Conservation (phyloP, 1,140 invertebrate species). For the Notospermus geniculatus region DNA sequence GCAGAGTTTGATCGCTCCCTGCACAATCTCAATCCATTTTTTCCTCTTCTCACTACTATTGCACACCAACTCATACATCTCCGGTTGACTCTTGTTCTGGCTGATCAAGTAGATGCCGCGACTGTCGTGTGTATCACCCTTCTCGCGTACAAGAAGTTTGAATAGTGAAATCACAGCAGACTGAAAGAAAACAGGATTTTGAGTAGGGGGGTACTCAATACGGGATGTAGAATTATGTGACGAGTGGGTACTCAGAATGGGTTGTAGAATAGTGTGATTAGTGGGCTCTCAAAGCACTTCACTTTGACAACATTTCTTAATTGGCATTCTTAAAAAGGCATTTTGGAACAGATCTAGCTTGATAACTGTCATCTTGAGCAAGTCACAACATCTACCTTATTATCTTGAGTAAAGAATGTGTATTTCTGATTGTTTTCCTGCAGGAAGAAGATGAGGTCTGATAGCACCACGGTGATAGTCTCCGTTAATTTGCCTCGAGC, state of each 20-base stretch:
- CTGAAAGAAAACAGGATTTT: conserved; percentile 58
- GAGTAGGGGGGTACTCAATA: background rate
- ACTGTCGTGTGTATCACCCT: conserved; percentile 79
- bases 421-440: conserved; percentile 79
- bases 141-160: conserved; percentile 86
- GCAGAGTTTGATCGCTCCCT: conserved; percentile 61
- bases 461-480: conserved; percentile 82
- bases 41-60: conserved; percentile 83
- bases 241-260: too few species aligned
- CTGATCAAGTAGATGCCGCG: conserved; percentile 82
- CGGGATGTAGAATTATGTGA: background rate
- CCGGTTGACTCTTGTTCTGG: conserved; percentile 67
- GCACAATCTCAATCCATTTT: conserved; percentile 81
- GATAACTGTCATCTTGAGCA: too few species aligned
- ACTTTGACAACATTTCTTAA: too few species aligned
- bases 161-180: conserved; percentile 86
- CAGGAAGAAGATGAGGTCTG: conserved; percentile 87
- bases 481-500: conserved; percentile 57
- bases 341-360: too few species aligned
- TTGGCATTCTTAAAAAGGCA: too few species aligned
- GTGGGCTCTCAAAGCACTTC: too few species aligned
- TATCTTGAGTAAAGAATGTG: conserved; percentile 59
- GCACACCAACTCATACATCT: conserved; percentile 94
- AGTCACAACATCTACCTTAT: conserved; percentile 50
- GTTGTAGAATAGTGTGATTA: too few species aligned